Base-by-base conservation (phyloP, 2,888 invertebrate genomes). In the Drosophila macrospina region DNA sequence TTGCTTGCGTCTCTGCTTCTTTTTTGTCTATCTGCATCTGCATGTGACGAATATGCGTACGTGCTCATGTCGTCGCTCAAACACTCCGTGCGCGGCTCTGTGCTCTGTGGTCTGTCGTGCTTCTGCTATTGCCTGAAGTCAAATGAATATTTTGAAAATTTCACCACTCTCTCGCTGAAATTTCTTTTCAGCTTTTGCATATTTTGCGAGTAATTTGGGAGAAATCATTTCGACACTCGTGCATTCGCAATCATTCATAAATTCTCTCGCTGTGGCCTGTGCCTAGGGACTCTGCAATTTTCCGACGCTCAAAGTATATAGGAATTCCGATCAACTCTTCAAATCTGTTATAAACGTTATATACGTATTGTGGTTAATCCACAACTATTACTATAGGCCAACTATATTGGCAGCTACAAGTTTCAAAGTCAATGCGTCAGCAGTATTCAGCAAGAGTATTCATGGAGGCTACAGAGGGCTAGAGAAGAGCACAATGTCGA, bases 151-250 rank as follows among this genome's bases (percentile, higher is more conserved):
- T 84, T 78, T 65, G 68, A 61, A 65, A 63, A 57, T 47, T 74
- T 64, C 62, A 45, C 56, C 48, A 72, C 51, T 71, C 72, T 71
- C 71, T 16, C 39, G 61, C 32, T 64, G 64, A 67, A 82, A 86
- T 82, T 82, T 80, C 68, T 69, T 74, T 86, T 77, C 64, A 71
- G 62, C 37, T 74, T 78, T 83, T 80, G 80, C 86, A 86, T 80
- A 84, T 83, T 80, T 84, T 78, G 74, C 76, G 76, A 70, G 69
- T 69, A 83, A 85, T 83, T 85, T 85, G 71, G 66, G 69, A 69
- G 74, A 82, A 68, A 75, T 65, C 66, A 65, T 72, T 62, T 69
- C 69, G 26, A 30, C 62, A 48, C 56, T 55, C 50, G 63, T 47
- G 36, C 20, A 41, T 28, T 28, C 11, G 4, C 28, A 28, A 26